Evolutionary conservation across 2,797 vertebrate genomes (phyloP).

Genomic region (Discoglossus pictus): DNA sequence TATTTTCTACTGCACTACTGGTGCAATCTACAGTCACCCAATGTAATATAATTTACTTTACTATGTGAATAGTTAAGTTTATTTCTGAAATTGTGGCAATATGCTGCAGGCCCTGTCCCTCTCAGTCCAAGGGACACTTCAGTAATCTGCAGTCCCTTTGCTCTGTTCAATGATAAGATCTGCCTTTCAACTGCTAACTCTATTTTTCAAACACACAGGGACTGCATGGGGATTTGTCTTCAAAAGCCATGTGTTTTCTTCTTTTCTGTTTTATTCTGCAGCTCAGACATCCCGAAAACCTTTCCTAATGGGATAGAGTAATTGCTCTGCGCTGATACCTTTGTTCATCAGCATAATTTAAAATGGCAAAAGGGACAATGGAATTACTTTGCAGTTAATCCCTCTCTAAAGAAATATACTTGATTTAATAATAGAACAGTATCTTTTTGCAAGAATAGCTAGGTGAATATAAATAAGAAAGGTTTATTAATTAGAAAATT

Average conservation of each 20-base stretch:
- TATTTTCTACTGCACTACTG: no score
- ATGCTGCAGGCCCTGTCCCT: slow-evolving; percentile 17
- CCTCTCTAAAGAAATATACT: slow-evolving; percentile 19
- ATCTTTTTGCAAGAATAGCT: not conserved
- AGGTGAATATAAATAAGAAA: not conserved
- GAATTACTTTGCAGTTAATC: slow-evolving; percentile 45
- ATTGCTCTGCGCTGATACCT: slow-evolving; percentile 42
- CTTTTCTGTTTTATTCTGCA: slow-evolving; percentile 5
- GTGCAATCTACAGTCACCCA: no score
- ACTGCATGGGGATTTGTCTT: slow-evolving; percentile 52
- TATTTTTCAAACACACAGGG: slow-evolving; percentile 45
- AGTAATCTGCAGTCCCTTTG: slow-evolving; percentile 40
- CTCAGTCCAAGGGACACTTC: slow-evolving; percentile 34
- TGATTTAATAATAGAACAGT: slow-evolving; percentile 4
- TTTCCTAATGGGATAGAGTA: slow-evolving; percentile 42
- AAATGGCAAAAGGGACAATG: slow-evolving; percentile 35
- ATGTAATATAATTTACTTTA: no score
- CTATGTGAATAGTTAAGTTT: no score
- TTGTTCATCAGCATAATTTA: slow-evolving; percentile 46
- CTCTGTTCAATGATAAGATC: slow-evolving; percentile 48
- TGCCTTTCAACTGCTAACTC: slow-evolving; percentile 45
- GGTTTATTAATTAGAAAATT: slow-evolving; percentile 24
- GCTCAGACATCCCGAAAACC: slow-evolving; percentile 19
- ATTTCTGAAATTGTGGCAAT: slow-evolving; percentile 13
- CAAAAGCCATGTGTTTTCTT: slow-evolving; percentile 30